Evolutionary conservation across 2,113 vertebrate species (phyloP).

Genomic region (Cyanoliseus patagonus): DNA sequence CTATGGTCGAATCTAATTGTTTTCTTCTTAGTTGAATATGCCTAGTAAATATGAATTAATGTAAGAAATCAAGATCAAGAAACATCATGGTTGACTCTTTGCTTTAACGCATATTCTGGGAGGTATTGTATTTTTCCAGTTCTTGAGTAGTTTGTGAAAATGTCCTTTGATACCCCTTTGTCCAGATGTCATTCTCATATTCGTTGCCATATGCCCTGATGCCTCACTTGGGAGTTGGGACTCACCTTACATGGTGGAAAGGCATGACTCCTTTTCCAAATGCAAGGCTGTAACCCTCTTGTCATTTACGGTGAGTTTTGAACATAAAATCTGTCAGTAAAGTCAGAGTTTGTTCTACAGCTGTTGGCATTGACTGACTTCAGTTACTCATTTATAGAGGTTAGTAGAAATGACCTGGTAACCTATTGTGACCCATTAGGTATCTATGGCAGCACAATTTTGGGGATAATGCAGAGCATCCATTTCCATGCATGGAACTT

Average conservation of each 20-base stretch:
- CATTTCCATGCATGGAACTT: neutral
- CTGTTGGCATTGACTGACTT: neutral
- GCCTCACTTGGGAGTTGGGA: neutral
- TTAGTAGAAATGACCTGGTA: neutral
- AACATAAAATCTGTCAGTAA: neutral
- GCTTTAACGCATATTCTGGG: neutral
- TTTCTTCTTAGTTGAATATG: neutral
- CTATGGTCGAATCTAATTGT: fast-evolving
- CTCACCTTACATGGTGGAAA: neutral
- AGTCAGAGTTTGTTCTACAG: neutral
- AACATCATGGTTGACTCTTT: neutral
- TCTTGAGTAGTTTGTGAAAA: neutral
- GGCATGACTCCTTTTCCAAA: neutral
- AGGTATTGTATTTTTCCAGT: neutral
- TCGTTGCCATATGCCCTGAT: neutral
- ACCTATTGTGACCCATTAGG: neutral
- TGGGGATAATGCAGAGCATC: neutral
- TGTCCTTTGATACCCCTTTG: neutral
- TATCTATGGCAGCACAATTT: neutral
- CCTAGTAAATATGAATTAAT: neutral
- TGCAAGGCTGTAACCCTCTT: neutral
- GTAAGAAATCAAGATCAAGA: neutral
- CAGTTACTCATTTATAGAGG: neutral
- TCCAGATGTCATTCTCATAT: neutral
- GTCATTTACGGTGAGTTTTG: neutral